These are phyloP conservation scores for Cyaniris semiargus DNA, from an alignment of 2,888 invertebrate species.

Conservation along the genomic window DNA sequence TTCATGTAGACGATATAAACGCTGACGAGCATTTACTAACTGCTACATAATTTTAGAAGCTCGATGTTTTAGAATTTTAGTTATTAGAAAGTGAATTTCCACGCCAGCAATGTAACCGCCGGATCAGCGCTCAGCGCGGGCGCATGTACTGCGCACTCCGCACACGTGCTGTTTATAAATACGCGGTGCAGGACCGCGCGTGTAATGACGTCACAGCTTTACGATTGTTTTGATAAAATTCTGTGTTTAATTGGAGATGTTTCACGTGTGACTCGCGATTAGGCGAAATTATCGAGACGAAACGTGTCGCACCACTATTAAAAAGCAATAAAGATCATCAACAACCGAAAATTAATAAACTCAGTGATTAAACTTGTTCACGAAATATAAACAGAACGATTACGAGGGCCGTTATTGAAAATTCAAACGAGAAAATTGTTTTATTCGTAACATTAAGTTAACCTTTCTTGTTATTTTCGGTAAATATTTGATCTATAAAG, in stretches of 20 bases:
- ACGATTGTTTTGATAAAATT: conserved; percentile 48
- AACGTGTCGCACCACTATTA: background rate
- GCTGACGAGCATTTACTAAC: background rate
- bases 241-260: conserved; percentile 29
- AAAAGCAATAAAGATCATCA: conserved; percentile 12
- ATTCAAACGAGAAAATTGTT: conserved; percentile 22
- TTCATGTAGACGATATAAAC: background rate
- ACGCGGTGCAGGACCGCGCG: conserved; percentile 66
- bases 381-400: conserved; percentile 3
- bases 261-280: background rate
- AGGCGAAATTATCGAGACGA: background rate
- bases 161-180: conserved; percentile 76
- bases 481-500: conserved; percentile 31
- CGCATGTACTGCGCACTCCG: conserved; percentile 54
- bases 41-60: background rate
- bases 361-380: conserved; percentile 2
- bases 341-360: background rate
- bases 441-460: conserved; percentile 28
- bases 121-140: background rate
- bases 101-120: conserved; percentile 4
- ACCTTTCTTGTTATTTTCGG: conserved; percentile 31
- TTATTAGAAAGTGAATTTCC: conserved; percentile 20
- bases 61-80: background rate
- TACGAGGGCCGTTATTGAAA: background rate
- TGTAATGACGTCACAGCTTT: conserved; percentile 61